phyloP scores from a whole-genome alignment of 2,113 vertebrate genomes.

The Entosphenus tridentatus region DNA sequence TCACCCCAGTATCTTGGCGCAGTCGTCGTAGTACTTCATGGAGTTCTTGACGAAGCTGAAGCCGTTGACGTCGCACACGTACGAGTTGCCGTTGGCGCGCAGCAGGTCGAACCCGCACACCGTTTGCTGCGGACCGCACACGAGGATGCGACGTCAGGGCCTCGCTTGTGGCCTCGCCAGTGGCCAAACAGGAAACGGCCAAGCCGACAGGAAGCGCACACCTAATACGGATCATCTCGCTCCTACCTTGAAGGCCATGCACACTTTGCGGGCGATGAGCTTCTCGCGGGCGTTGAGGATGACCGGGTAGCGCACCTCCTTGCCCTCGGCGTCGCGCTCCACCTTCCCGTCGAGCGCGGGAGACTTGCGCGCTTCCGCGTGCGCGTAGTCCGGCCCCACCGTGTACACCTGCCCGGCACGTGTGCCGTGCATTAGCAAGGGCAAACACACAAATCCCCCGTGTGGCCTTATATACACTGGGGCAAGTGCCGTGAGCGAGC shows the following conservation, averaged over 20 bases:
- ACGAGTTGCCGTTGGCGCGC: conserved; percentile 79
- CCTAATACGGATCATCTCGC: too few relatives aligned
- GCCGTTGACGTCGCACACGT: conserved; percentile 86
- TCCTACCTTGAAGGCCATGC: conserved; percentile 74
- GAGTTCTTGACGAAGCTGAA: conserved; percentile 99
- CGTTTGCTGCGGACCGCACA: conserved; percentile 44
- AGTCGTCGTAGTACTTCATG: conserved; percentile 97
- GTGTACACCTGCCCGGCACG: conserved; percentile 55
- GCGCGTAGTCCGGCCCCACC: conserved; percentile 84
- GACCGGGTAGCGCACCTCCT: conserved; percentile 88
- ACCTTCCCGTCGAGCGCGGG: conserved; percentile 89
- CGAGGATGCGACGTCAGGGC: background rate
- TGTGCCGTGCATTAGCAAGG: background rate
- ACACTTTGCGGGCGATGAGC: conserved; percentile 83
- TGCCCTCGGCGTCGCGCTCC: conserved; percentile 89
- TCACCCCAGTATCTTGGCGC: conserved; percentile 92
- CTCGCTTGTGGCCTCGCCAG: too few relatives aligned
- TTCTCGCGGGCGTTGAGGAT: conserved; percentile 98
- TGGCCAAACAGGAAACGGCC: too few relatives aligned
- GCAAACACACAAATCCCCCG: too few relatives aligned
- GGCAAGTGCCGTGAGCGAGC: too few relatives aligned
- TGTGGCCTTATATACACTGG: too few relatives aligned
- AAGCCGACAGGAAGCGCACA: too few relatives aligned
- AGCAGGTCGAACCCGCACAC: conserved; percentile 92
- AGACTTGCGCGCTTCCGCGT: conserved; percentile 85